Evolutionary conservation across 1,140 invertebrate genomes (phyloP).

Genomic region (Thereuonema tuberculata): DNA sequence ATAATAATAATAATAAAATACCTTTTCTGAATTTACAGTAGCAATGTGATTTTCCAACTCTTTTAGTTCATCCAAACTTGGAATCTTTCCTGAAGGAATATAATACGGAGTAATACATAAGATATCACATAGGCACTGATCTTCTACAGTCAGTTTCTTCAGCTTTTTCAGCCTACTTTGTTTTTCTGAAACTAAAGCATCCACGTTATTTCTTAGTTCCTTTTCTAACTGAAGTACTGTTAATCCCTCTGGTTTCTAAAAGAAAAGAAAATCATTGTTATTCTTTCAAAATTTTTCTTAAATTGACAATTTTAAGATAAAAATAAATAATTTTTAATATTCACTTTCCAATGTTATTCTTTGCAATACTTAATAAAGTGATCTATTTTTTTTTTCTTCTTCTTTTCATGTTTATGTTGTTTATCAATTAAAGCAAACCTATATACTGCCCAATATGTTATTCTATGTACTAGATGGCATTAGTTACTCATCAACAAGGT

Average conservation of each 20-base stretch:
- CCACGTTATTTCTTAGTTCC: background rate
- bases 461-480: no score
- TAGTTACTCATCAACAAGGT: no score
- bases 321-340: background rate
- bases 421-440: no score
- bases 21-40: background rate
- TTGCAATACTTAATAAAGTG: no score
- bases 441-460: no score
- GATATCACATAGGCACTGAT: background rate
- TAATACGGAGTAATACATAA: background rate
- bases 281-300: no score
- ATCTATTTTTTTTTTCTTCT: no score
- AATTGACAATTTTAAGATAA: background rate
- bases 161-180: background rate
- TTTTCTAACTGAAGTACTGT: background rate
- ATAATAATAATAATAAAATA: no score
- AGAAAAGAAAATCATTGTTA: background rate
- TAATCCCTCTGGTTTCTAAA: background rate
- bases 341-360: no score
- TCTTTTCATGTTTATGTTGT: no score
- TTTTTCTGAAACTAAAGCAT: background rate
- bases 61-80: background rate
- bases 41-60: background rate
- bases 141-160: background rate
- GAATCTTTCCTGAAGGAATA: background rate